Conservation (phyloP, 2,797 vertebrate species). For the Rachycentron canadum region DNA sequence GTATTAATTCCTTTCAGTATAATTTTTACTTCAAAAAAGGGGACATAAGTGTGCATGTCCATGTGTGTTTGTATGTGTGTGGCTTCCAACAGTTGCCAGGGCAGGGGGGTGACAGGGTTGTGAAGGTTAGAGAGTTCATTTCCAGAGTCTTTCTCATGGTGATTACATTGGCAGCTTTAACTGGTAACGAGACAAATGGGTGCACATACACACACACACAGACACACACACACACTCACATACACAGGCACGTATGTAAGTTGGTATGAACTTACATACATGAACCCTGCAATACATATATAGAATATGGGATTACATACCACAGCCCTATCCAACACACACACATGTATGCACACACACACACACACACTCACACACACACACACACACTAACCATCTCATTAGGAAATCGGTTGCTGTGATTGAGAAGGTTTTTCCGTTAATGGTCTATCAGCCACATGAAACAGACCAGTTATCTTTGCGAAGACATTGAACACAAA, state of each 20-base stretch:
- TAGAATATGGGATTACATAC: constrained; percentile 22
- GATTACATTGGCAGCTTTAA: constrained; percentile 79
- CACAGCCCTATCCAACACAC: background rate
- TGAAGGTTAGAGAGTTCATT: constrained; percentile 79
- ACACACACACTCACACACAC: constrained; percentile 5
- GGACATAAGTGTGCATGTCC: constrained; percentile 6
- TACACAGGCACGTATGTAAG: background rate
- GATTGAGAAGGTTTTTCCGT: constrained; percentile 39
- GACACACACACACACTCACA: constrained; percentile 16
- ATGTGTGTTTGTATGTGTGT: constrained; percentile 25
- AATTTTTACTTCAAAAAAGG: background rate
- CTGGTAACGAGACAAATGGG: constrained; percentile 66
- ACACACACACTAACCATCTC: constrained; percentile 5
- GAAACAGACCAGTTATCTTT: constrained; percentile 43
- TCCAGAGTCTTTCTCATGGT: constrained; percentile 81
- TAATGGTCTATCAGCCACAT: constrained; percentile 39
- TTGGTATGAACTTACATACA: no score
- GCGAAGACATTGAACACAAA: constrained; percentile 43
- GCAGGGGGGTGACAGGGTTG: constrained; percentile 55
- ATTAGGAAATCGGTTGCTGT: constrained; percentile 27
- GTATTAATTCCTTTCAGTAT: background rate
- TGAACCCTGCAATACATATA: no score
- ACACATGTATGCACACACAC: constrained; percentile 3
- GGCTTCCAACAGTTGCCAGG: constrained; percentile 43
- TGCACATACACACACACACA: constrained; percentile 17